Evolutionary conservation across 1,140 invertebrate genomes (phyloP), one percentile per base, ranked within the genome.

Genomic region (Rhagoletis pomonella): DNA sequence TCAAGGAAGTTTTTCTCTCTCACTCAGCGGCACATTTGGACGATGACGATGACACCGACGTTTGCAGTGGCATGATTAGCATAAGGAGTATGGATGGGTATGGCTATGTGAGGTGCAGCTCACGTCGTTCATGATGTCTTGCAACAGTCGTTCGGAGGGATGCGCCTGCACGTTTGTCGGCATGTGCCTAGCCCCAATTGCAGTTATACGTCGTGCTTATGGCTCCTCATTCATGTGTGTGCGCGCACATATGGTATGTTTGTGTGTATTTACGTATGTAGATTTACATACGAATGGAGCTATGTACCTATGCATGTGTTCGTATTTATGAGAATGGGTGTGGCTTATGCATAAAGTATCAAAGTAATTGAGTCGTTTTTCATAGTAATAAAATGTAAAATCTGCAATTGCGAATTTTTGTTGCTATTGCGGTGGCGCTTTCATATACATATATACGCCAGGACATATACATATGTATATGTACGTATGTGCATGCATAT

Each of bases 311-410:
- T 81, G 73, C 67, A 17, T 67, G 60, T 47, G 47, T 62, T 50
- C 86, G 64, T 44, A 55, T 86, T 60, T 86, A 67, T 86, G 64
- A 65, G 86, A 64, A 86, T 86, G 86, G 86, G 86, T 86, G 86
- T 86, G 86, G 86, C 86, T 86, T 86, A 86, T 67, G 86, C 73
- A 81, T 81, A 59, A 85, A 60, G 55, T 62, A 42, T 81, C 47
- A 81, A 55, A 81, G 73, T 81, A 81, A 81, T 81, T 81, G 73
- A 81, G 73, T 81, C 73, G 73, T 81, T 81, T 81, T 81, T 81
- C 73, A 81, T 58, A 81, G 73, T 42, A 50, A 81, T 81, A 81
- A 81, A 81, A 81, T 50, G 73, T 55, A 58, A 81, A 81, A 81
- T 81, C 73, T 81, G 73, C 73, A 81, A n/a, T 81, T 81, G 47